phyloP scores from a whole-genome alignment of 2,113 vertebrate genomes.

The Jaculus jaculus region DNA sequence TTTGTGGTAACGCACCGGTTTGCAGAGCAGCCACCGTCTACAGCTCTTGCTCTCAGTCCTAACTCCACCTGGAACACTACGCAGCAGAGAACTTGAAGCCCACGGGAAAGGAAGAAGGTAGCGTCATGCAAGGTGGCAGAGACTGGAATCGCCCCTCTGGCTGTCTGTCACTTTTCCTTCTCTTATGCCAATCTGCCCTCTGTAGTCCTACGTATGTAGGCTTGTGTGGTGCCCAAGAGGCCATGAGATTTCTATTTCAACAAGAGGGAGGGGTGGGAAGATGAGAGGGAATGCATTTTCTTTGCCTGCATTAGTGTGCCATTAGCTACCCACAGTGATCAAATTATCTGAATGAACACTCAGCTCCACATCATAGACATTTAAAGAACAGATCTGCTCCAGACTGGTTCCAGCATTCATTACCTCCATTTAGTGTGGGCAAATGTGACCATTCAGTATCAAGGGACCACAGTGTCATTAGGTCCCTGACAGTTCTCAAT shows the following conservation, averaged over 20 bases:
- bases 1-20: neutral
- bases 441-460: constrained; percentile 20
- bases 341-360: constrained; percentile 53
- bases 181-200: neutral
- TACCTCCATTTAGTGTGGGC: constrained; percentile 5
- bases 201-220: neutral
- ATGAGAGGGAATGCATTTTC: constrained; percentile 12
- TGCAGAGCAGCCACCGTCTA: neutral
- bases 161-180: neutral
- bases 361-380: neutral
- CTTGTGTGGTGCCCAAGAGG: neutral
- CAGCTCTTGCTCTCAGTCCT: neutral
- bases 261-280: neutral
- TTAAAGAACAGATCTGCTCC: neutral
- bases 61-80: neutral
- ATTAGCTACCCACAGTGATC: constrained; percentile 33
- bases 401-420: neutral
- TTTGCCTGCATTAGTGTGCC: constrained; percentile 37
- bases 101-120: neutral
- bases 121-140: neutral
- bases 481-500: neutral
- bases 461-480: neutral
- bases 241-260: constrained; percentile 21
- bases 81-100: neutral
- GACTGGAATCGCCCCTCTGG: neutral